These are phyloP conservation scores for Drosophila melanosoma DNA, from an alignment of 2,888 invertebrate genomes.

Conservation along the genomic window DNA sequence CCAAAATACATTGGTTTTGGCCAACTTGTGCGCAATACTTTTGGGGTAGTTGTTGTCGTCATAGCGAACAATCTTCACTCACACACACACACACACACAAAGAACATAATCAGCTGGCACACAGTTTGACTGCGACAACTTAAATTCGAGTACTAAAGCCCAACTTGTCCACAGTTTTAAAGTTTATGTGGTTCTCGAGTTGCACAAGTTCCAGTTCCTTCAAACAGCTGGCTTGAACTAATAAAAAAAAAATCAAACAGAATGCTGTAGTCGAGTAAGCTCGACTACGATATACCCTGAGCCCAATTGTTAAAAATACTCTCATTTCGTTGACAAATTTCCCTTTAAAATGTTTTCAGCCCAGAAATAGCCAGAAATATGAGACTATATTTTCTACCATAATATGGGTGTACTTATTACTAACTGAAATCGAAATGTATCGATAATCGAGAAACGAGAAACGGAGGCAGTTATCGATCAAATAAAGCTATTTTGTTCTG, in stretches of 20 bases:
- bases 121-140: slow-evolving; percentile 6
- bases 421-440: no score
- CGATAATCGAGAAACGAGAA: background rate
- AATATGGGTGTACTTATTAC: background rate
- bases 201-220: slow-evolving; percentile 7
- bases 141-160: background rate
- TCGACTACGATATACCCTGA: no score
- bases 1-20: slow-evolving; percentile 22
- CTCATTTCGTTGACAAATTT: no score
- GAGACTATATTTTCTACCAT: no score
- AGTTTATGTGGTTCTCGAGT: background rate
- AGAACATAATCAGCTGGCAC: slow-evolving; percentile 4
- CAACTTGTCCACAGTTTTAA: background rate
- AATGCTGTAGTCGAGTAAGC: background rate
- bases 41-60: slow-evolving; percentile 33
- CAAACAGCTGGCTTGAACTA: slow-evolving; percentile 30
- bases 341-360: no score
- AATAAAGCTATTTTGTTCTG: no score
- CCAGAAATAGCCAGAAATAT: no score
- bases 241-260: background rate
- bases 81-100: slow-evolving; percentile 3
- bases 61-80: slow-evolving; percentile 14
- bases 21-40: slow-evolving; percentile 29
- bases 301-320: no score
- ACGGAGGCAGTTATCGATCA: background rate